Conservation (phyloP, 2,113 vertebrate genomes). For the Piprites chloris region DNA sequence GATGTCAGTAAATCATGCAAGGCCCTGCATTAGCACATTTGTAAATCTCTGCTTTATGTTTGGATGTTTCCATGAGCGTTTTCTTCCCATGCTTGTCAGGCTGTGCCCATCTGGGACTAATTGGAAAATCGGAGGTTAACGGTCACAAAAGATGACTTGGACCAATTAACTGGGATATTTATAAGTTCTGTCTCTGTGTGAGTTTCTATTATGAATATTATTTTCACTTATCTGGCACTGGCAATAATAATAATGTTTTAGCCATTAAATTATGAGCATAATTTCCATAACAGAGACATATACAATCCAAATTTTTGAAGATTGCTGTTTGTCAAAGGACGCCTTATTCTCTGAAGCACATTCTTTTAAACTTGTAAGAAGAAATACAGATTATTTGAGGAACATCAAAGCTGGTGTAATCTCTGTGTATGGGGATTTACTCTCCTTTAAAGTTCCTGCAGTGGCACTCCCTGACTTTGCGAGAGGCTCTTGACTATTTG, state of each 20-base stretch:
- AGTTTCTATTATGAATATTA: not conserved
- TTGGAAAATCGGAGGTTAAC: constrained; percentile 48
- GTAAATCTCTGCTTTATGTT: not conserved
- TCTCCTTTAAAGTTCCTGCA: constrained; percentile 19
- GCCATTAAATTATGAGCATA: not conserved
- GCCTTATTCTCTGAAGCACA: not conserved
- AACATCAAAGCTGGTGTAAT: constrained; percentile 44
- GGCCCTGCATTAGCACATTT: not conserved
- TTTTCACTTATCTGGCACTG: constrained; percentile 17
- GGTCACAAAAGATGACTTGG: constrained; percentile 34
- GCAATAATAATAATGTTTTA: constrained; percentile 2
- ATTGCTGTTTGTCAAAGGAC: not conserved
- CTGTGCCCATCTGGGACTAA: constrained; percentile 23
- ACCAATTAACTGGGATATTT: constrained; percentile 49
- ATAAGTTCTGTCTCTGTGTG: not conserved
- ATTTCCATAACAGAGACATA: not conserved
- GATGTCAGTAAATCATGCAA: not conserved
- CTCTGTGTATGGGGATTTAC: constrained; percentile 11
- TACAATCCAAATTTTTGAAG: not conserved
- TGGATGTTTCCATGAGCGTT: not conserved
- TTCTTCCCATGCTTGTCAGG: not conserved
- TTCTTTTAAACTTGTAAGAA: not conserved
- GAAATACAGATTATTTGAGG: not conserved
- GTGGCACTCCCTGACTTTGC: not conserved
- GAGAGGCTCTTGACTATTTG: not conserved